These are phyloP conservation scores for Tetramorium parvispinum DNA, from an alignment of 1,140 invertebrate species.

Conservation along the genomic window DNA sequence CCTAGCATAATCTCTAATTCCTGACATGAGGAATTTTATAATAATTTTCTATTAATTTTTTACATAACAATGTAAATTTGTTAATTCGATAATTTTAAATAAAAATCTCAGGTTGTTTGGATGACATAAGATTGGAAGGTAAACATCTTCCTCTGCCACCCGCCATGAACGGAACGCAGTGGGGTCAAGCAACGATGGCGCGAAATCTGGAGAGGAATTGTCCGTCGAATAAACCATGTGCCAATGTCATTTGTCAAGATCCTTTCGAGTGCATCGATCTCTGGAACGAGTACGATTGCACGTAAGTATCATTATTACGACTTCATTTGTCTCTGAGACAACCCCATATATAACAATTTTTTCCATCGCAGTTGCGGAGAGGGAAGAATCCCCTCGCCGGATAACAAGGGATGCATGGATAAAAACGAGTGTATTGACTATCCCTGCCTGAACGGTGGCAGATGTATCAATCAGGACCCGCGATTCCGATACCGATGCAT, in stretches of 20 bases:
- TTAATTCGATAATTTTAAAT: constrained; percentile 8
- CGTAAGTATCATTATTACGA: constrained; percentile 88
- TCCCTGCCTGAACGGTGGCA: constrained; percentile 96
- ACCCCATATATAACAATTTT: neutral
- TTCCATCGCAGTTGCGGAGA: constrained; percentile 92
- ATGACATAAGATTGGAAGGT: constrained; percentile 95
- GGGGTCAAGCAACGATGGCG: constrained; percentile 97
- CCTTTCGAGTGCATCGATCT: constrained; percentile 98
- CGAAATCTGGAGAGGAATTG: constrained; percentile 96
- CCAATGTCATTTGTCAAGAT: constrained; percentile 95
- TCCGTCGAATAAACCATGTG: constrained; percentile 96
- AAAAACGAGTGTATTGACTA: constrained; percentile 97
- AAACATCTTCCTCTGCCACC: constrained; percentile 96
- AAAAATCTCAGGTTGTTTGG: constrained; percentile 89
- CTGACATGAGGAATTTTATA: neutral
- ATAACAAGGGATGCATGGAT: constrained; percentile 96
- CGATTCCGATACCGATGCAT: constrained; percentile 92
- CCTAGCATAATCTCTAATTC: too few species aligned
- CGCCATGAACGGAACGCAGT: constrained; percentile 97
- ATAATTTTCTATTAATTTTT: constrained; percentile 1
- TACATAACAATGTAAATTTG: neutral
- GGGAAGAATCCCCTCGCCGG: constrained; percentile 94
- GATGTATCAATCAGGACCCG: constrained; percentile 95
- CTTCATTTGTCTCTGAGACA: neutral
- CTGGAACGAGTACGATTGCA: constrained; percentile 99